Base-by-base conservation (phyloP, 2,797 vertebrate genomes). In the Vireo griseus region DNA sequence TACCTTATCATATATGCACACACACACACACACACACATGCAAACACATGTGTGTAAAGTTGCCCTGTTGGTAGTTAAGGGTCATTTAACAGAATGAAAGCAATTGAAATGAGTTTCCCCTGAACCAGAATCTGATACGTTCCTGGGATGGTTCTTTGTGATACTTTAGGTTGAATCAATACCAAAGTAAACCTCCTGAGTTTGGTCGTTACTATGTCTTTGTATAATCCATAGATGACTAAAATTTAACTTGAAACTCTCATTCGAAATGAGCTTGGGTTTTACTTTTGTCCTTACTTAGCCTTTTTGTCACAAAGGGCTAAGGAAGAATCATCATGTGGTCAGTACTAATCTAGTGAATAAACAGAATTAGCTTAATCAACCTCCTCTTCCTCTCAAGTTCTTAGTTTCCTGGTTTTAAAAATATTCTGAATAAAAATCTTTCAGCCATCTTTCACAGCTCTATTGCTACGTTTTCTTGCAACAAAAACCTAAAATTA, bases 41-140 rank as follows among this genome's bases (percentile, higher is more conserved):
- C 10, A 17, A 4, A 62, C 1, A 39, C n/a, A 42, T 15, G 29
- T 6, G 0, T 45, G 28, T 69, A 31, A 52, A 82, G 47, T 85
- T 94, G 71, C 42, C 67, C 66, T 86, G 10, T 76, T 91, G 73
- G 71, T 86, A 92, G 66, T 82, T 68, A 86, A 52, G 71, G 88
- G 50, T 94, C 79, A 93, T 91, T 91, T 95, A 81, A 75, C 58
- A 78, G 68, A 94, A 94, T 86, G 72, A 94, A 96, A 90, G 63
- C 40, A 66, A 33, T 66, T 81, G 86, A 91, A 96, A 95, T 90
- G 22, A 88, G 47, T 88, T 94, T 93, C 63, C 84, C 71, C n/a
- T 9, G 5, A 83, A 91, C 59, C 50, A 79, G 57, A 94, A 94
- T 71, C 47, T 81, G 55, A 63, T 74, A 39, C 3, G 4, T 95